Base-by-base conservation (phyloP, 2,888 invertebrate species). In the Altica lythri region DNA sequence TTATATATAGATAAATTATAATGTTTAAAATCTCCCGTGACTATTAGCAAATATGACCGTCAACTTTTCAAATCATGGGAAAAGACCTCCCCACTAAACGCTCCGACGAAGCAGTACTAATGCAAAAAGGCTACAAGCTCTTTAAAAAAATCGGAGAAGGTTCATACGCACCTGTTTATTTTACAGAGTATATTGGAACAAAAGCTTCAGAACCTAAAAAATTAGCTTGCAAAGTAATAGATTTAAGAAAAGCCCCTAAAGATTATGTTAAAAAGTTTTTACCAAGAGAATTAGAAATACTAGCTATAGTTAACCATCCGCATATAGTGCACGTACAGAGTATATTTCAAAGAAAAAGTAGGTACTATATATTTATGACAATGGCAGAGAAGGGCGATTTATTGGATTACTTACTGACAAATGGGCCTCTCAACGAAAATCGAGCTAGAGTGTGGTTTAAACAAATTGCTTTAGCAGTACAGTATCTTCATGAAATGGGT, bases 231-330 rank as follows among this genome's bases (percentile, higher is more conserved):
- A 92, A 92, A 77, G 84, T 92, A 52, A 79, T 81, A 4, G 88
- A 90, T 72, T 85, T 86, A 1, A 73, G 79, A 6, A 83, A 83
- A 67, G 88, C 89, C 1, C 88, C 89, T 0, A 83, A 84, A 64
- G 90, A 92, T 72, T 90, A 90, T 68, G 83, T 88, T 12, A 81
- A 81, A 22, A 90, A 90, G 72, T 93, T 93, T 75, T 78, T 93
- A 53, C 91, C 92, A 0, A 81, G 92, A 50, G 92, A 93, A 74
- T 77, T 92, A 55, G 87, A 89, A 64, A 85, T 92, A 44, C 77
- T 92, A 50, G 82, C 85, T 32, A 82, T 84, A 61, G 73, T 92
- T 34, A 85, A 88, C 68, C 92, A 93, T 71, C 89, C 89, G 0
- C 88, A 92, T 71, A 82, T 92, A 17, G 82, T 91, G 2, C 84